These are phyloP conservation scores for Oophaga pumilio DNA, from an alignment of 2,113 vertebrate genomes.

Conservation along the genomic window DNA sequence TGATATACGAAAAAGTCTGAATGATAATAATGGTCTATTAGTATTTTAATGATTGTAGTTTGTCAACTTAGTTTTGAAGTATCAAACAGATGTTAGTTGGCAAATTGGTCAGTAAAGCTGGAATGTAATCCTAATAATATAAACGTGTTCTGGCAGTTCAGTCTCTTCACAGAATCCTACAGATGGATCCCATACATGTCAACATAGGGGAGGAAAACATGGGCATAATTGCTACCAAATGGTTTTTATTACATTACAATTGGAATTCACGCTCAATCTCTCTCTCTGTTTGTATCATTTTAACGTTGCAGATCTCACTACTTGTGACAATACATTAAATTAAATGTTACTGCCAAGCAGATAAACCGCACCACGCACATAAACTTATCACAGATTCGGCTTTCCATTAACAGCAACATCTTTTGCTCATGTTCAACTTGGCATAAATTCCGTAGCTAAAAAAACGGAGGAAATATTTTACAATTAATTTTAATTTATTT, in stretches of 20 bases:
- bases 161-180: not conserved
- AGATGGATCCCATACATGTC: conserved; percentile 15
- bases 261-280: not conserved
- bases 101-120: conserved; percentile 6
- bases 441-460: not conserved
- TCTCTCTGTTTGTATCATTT: not conserved
- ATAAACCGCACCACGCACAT: not conserved
- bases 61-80: not conserved
- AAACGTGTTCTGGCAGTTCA: not conserved
- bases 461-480: not conserved
- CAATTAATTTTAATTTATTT: not conserved
- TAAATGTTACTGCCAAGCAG: not conserved
- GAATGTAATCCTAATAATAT: not conserved
- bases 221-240: conserved; percentile 21
- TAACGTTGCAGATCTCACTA: conserved; percentile 7
- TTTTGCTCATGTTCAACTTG: conserved; percentile 15
- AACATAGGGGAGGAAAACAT: not conserved
- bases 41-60: not conserved
- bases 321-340: conserved; percentile 3
- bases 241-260: conserved; percentile 23
- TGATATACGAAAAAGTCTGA: not conserved
- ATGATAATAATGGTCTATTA: not conserved
- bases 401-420: not conserved
- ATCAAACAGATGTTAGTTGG: not conserved
- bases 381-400: not conserved